Evolutionary conservation across 2,797 vertebrate species (phyloP).

Genomic region (Macrochelys suwanniensis): DNA sequence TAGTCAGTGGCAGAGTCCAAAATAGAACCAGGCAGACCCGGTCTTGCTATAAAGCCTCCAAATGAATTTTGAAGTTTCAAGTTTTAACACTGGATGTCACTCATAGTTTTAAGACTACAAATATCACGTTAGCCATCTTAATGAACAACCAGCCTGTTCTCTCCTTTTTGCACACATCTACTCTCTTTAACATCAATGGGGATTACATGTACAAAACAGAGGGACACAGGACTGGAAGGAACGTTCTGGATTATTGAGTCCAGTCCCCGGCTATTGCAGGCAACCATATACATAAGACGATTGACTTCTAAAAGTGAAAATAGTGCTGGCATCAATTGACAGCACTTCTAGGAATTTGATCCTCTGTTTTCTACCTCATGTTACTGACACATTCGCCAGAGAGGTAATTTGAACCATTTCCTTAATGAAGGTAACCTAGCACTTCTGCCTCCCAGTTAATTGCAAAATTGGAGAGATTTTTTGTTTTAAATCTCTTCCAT

Average conservation of each 20-base stretch:
- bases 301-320: neutral
- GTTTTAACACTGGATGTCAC: neutral
- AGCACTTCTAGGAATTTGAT: neutral
- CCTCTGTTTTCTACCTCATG: neutral
- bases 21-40: neutral
- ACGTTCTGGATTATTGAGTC: neutral
- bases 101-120: neutral
- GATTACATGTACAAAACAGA: neutral
- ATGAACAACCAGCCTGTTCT: neutral
- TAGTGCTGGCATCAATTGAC: neutral
- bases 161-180: neutral
- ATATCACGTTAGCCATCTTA: neutral
- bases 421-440: neutral
- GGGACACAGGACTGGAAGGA: neutral
- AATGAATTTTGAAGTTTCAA: neutral
- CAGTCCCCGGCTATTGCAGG: neutral
- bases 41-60: neutral
- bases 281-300: neutral
- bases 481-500: neutral
- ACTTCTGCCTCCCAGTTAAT: neutral
- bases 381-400: neutral
- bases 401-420: neutral
- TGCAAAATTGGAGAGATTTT: neutral
- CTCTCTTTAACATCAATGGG: accelerated
- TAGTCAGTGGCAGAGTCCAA: neutral